Evolutionary conservation across 1,140 invertebrate species (phyloP).

Genomic region (Hirudo medicinalis): DNA sequence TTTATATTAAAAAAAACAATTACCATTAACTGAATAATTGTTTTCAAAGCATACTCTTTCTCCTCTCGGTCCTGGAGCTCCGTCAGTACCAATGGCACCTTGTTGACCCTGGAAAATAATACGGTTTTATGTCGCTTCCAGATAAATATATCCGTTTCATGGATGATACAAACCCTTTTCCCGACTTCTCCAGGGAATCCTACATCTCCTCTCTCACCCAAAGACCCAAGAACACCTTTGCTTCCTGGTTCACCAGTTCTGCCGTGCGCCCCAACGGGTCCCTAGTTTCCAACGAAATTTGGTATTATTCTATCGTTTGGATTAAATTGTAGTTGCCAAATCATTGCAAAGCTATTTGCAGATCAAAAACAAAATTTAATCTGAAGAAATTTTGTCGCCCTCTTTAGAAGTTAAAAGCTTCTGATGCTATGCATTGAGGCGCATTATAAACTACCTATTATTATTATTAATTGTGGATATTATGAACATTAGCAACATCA

Average conservation of each 20-base stretch:
- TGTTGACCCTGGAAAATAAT: slow-evolving; percentile 8
- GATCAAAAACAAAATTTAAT: too few species aligned
- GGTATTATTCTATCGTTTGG: neutral
- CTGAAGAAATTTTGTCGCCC: too few species aligned
- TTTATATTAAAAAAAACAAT: neutral
- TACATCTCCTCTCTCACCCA: slow-evolving; percentile 12
- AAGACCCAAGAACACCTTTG: slow-evolving; percentile 11
- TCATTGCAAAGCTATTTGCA: too few species aligned
- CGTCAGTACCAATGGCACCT: slow-evolving; percentile 27
- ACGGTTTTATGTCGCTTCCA: neutral
- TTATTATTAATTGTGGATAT: too few species aligned
- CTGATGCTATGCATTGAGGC: too few species aligned
- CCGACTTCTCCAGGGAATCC: slow-evolving; percentile 17
- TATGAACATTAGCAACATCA: too few species aligned
- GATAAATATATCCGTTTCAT: neutral
- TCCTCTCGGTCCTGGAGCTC: slow-evolving; percentile 28
- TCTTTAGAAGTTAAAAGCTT: too few species aligned
- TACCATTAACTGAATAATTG: neutral
- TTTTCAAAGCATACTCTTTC: slow-evolving; percentile 3
- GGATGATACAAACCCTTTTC: slow-evolving; percentile 13
- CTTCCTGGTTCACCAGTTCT: slow-evolving; percentile 15
- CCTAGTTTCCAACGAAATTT: neutral
- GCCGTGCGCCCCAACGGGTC: slow-evolving; percentile 12
- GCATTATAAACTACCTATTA: too few species aligned
- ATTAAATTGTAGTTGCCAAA: slow-evolving; percentile 3